Conservation (phyloP, 2,113 vertebrate species). For the Clupea harengus region DNA sequence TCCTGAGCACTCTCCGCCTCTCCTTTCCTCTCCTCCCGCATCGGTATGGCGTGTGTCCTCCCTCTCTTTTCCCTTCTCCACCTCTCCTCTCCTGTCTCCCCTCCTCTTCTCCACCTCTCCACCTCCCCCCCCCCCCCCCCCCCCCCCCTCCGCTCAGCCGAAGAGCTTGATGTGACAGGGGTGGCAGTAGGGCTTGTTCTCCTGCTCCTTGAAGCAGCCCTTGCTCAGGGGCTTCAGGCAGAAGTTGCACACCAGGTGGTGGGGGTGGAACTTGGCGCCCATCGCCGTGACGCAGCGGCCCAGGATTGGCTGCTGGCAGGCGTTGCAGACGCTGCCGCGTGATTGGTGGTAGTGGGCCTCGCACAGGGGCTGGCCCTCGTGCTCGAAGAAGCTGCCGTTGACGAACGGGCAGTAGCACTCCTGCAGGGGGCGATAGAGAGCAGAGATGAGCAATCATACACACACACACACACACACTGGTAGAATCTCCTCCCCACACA, state of each 20-base stretch:
- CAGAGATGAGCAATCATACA: neutral
- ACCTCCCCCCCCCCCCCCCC: neutral
- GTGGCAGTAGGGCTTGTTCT: conserved; percentile 90
- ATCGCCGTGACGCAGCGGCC: conserved; percentile 90
- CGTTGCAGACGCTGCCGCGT: conserved; percentile 85
- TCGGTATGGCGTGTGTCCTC: neutral
- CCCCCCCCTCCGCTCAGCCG: conserved; percentile 51
- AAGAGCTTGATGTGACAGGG: conserved; percentile 89
- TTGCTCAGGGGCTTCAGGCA: conserved; percentile 88
- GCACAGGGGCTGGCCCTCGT: conserved; percentile 84
- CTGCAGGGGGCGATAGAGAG: conserved; percentile 49
- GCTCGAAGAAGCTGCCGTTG: conserved; percentile 89
- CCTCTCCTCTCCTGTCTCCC: neutral
- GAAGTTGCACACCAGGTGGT: conserved; percentile 91
- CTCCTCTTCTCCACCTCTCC: neutral
- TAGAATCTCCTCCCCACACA: too few relatives aligned
- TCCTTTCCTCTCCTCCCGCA: neutral
- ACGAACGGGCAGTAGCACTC: conserved; percentile 87
- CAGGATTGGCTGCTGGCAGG: conserved; percentile 86
- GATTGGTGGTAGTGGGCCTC: conserved; percentile 88
- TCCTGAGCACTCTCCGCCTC: conserved; percentile 13
- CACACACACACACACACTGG: too few relatives aligned
- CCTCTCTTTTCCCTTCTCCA: neutral
- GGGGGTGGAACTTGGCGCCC: conserved; percentile 88
- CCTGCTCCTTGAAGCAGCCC: conserved; percentile 91